phyloP scores from a whole-genome alignment of 2,888 invertebrate species.

The Oxytorus armatus region DNA sequence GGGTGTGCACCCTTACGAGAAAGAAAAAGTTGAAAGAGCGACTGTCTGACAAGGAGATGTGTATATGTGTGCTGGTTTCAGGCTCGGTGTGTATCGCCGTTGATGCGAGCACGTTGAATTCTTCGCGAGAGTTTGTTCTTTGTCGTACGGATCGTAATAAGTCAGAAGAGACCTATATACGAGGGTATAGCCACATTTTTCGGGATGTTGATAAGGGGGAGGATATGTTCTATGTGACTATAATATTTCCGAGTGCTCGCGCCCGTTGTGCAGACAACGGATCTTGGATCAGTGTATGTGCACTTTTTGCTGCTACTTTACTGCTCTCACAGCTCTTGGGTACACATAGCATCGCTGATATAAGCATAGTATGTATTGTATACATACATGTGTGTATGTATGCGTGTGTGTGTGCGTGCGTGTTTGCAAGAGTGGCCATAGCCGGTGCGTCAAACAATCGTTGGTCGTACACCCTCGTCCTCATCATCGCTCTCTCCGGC shows the following conservation, averaged over 20 bases:
- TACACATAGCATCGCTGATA: slow-evolving; percentile 16
- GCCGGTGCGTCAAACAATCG: slow-evolving; percentile 76
- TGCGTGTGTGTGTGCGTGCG: not conserved
- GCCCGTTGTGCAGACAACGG: slow-evolving; percentile 37
- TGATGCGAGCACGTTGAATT: slow-evolving; percentile 39
- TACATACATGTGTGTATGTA: slow-evolving; percentile 22
- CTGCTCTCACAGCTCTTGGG: slow-evolving; percentile 26
- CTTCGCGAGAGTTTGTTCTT: slow-evolving; percentile 48
- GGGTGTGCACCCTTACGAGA: slow-evolving; percentile 2
- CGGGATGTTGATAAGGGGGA: not conserved
- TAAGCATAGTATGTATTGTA: not conserved
- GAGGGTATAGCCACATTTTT: slow-evolving; percentile 37
- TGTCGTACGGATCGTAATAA: slow-evolving; percentile 53
- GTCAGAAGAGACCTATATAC: slow-evolving; percentile 26
- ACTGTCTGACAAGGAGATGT: slow-evolving; percentile 11
- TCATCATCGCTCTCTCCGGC: slow-evolving; percentile 37
- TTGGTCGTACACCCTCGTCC: slow-evolving; percentile 72
- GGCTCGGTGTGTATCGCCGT: slow-evolving; percentile 14
- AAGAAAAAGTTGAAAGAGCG: slow-evolving; percentile 47
- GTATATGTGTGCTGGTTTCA: slow-evolving; percentile 21
- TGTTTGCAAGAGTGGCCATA: slow-evolving; percentile 46
- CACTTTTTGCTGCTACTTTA: slow-evolving; percentile 48
- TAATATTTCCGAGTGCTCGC: slow-evolving; percentile 63
- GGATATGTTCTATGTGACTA: slow-evolving; percentile 19
- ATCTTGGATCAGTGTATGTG: slow-evolving; percentile 26